These are phyloP conservation scores for Mustela nigripes DNA, from an alignment of 2,113 vertebrate species.

Conservation along the genomic window DNA sequence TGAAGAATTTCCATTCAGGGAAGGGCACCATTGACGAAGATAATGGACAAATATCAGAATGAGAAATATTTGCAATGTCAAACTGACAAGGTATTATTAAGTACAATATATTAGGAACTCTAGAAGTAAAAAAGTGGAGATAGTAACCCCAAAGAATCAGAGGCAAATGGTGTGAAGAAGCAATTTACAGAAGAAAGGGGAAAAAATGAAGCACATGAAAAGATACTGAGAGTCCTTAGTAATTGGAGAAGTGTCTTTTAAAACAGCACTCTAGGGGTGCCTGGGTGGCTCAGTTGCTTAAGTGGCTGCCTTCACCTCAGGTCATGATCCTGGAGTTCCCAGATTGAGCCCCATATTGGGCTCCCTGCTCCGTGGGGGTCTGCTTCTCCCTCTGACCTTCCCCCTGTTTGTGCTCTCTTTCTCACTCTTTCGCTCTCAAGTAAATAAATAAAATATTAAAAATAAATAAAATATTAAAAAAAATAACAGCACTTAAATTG, in stretches of 20 bases:
- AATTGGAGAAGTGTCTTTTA: slow-evolving; percentile 37
- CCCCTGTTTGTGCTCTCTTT: no score
- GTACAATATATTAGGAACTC: neutral
- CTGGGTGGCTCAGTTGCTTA: neutral
- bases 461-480: neutral
- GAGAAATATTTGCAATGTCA: slow-evolving; percentile 34
- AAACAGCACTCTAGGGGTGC: neutral
- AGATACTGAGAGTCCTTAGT: slow-evolving; percentile 14
- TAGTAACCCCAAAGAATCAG: neutral
- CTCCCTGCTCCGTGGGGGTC: neutral
- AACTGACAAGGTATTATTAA: neutral
- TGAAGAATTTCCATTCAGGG: slow-evolving; percentile 17
- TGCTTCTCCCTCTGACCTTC: neutral
- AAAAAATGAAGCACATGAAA: neutral
- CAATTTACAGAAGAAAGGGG: neutral
- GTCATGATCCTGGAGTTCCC: neutral
- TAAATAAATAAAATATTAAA: neutral
- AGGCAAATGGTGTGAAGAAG: slow-evolving; percentile 25
- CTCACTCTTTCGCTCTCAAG: neutral
- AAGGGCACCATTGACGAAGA: neutral
- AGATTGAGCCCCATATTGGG: neutral
- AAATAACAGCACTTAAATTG: neutral
- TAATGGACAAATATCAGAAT: neutral
- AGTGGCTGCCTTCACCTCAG: neutral
- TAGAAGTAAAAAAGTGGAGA: neutral